Base-by-base conservation (phyloP, 35 echinoderm and acorn worm species). In the Hemicentrotus pulcherrimus region DNA sequence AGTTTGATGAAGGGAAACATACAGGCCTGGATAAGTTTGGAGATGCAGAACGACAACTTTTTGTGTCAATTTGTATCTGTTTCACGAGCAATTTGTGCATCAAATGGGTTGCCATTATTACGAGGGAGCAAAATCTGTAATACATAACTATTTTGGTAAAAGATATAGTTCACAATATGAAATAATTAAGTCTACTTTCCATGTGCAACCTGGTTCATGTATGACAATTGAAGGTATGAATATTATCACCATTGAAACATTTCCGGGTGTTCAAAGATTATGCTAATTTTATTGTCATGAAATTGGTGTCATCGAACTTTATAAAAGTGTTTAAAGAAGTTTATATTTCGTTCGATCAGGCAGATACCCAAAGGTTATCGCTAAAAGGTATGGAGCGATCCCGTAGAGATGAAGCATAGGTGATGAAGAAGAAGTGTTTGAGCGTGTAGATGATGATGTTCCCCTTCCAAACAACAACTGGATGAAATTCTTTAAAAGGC, bases 191-290 rank as follows among this genome's bases (percentile, higher is more conserved):
- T 48, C 95, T 46, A 85, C 85, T 45, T 86, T 78, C 12, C 22
- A 50, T 94, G 33, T 58, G 31, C 35, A 85, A 94, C 46, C 10
- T 58, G 16, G 61, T 94, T 47, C 65, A 58, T 95, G 91, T 88
- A 46, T 93, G 1, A 86, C 94, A 86, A 86, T 86, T 89, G 85
- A 96, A 86, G 92, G 95, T 2, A 96, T 96, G 92, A 96, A 96
- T 52, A 96, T 96, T 7, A 96, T 78, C 92, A 88, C 95, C 95
- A 31, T 31, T 94, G 47, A 87, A 94, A 47, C 78, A 94, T 31
- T 70, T 94, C 11, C 58, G 32, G 46, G 85, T 71, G 3, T 96
- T 96, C 47, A 86, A 4, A 46, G 95, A 96, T 13, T 96, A 96
- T 96, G 95, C 78, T 1, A 48, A 94, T 10, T 52, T 94, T 46